These are phyloP conservation scores for Alcedo quadribrachys DNA, from an alignment of 2,797 vertebrate genomes.

Conservation along the genomic window DNA sequence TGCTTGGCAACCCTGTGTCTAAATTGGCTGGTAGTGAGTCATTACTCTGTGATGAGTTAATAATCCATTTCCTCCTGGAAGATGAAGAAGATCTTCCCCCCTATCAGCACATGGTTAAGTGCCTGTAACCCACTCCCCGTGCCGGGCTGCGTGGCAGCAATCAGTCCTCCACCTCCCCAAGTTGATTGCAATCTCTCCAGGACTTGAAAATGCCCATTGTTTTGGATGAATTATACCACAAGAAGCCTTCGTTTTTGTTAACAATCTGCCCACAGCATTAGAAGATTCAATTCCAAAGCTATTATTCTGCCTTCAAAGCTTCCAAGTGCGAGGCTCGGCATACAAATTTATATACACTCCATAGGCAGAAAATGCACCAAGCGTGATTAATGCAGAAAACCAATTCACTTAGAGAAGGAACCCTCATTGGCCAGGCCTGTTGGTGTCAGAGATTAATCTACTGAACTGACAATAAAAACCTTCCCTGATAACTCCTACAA, in stretches of 20 bases:
- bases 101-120: slow-evolving; percentile 62
- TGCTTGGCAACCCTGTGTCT: slow-evolving; percentile 35
- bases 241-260: slow-evolving; percentile 68
- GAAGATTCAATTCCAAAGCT: slow-evolving; percentile 68
- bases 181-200: slow-evolving; percentile 66
- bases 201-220: slow-evolving; percentile 63
- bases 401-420: slow-evolving; percentile 42
- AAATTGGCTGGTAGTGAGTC: slow-evolving; percentile 52
- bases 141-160: slow-evolving; percentile 19
- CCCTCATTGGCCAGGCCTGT: background rate
- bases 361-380: slow-evolving; percentile 27
- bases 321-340: slow-evolving; percentile 38
- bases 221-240: slow-evolving; percentile 69
- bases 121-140: slow-evolving; percentile 20
- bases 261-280: slow-evolving; percentile 69
- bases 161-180: slow-evolving; percentile 10
- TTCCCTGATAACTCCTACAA: background rate
- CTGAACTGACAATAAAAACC: slow-evolving; percentile 37
- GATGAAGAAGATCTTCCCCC: slow-evolving; percentile 40
- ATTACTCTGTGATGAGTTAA: slow-evolving; percentile 63
- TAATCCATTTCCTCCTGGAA: slow-evolving; percentile 60
- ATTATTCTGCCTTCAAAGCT: slow-evolving; percentile 68
- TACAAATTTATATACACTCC: slow-evolving; percentile 61
- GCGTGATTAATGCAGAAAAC: slow-evolving; percentile 53
- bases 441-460: slow-evolving; percentile 61